These are phyloP conservation scores for Megaleporinus macrocephalus DNA, from an alignment of 2,113 vertebrate genomes.

Conservation along the genomic window DNA sequence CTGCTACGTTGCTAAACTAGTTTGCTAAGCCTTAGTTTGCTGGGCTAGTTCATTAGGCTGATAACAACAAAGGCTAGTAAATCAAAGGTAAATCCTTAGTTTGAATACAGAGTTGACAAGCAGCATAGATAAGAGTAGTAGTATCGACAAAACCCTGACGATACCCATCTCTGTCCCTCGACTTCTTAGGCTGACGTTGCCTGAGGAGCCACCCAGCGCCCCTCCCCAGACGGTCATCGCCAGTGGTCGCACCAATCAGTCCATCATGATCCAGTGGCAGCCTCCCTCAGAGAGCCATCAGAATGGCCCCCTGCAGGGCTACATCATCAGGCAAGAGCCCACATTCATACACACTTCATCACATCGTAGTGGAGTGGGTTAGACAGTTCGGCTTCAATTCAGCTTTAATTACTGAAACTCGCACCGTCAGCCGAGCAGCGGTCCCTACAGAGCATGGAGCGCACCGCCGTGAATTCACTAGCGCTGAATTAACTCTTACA, in stretches of 20 bases:
- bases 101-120: no score
- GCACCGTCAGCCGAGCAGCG: conserved; percentile 14
- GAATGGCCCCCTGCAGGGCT: conserved; percentile 93
- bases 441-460: conserved; percentile 3
- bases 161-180: background rate
- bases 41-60: no score
- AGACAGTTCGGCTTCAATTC: conserved; percentile 4
- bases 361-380: background rate
- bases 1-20: no score
- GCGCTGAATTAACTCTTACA: conserved; percentile 36
- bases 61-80: no score
- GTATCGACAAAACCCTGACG: background rate
- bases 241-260: conserved; percentile 96
- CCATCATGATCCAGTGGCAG: conserved; percentile 99
- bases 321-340: conserved; percentile 88
- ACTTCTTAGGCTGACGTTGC: conserved; percentile 86
- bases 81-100: no score
- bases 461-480: conserved; percentile 25
- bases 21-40: no score
- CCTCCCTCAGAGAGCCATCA: conserved; percentile 93
- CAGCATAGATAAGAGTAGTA: no score
- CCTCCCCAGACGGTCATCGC: conserved; percentile 96
- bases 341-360: conserved; percentile 24
- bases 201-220: conserved; percentile 93
- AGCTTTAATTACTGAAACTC: conserved; percentile 19